Percentiles rank a stretch among this genome's conserved stretches.
phyloP scores from a whole-genome alignment of 2,888 invertebrate genomes.

The Agrochola litura region DNA sequence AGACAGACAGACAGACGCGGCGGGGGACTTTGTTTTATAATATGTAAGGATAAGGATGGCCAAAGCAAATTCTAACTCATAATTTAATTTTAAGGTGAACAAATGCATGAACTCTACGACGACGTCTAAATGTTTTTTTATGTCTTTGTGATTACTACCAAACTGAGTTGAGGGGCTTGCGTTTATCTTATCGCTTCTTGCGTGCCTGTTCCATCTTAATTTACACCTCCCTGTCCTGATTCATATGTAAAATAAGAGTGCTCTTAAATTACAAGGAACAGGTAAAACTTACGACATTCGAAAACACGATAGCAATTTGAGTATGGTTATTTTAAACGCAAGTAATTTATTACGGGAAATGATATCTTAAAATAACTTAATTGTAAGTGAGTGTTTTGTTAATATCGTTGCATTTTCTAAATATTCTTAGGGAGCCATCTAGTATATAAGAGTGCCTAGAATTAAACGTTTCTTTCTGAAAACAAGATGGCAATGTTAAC shows the following conservation, averaged over 20 bases:
- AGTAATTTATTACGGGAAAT: conserved; percentile 16
- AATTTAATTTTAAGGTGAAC: not conserved
- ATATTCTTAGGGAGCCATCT: not conserved
- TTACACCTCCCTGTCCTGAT: conserved; percentile 28
- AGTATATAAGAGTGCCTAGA: no score
- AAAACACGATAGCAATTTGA: conserved; percentile 24
- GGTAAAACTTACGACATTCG: conserved; percentile 8
- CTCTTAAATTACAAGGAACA: conserved; percentile 37
- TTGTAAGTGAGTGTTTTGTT: not conserved
- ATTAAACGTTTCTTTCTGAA: not conserved
- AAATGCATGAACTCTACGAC: not conserved
- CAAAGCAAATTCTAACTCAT: no score
- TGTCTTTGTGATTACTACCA: not conserved
- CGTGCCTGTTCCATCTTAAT: conserved; percentile 36
- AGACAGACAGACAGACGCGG: no score
- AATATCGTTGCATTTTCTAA: not conserved
- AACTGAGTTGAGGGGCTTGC: not conserved
- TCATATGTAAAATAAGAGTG: conserved; percentile 35
- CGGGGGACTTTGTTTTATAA: no score
- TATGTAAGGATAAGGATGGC: no score
- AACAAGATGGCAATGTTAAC: not conserved
- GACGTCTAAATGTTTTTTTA: not conserved
- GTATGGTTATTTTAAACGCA: conserved; percentile 11
- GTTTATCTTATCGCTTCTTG: conserved; percentile 39
- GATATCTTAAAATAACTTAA: not conserved